phyloP scores from a whole-genome alignment of 2,113 vertebrate species.

The Lycaon pictus region DNA sequence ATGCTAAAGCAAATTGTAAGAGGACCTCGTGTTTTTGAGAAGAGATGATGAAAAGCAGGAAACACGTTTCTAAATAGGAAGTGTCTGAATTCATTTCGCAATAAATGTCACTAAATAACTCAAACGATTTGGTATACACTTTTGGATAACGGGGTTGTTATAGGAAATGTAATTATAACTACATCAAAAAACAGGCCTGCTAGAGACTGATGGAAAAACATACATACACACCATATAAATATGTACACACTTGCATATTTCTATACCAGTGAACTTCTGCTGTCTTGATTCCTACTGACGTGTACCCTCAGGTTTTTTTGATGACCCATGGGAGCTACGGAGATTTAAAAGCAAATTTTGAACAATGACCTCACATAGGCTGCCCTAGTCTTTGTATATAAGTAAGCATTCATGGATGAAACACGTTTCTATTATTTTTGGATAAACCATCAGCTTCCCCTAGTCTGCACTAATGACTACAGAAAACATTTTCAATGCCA shows the following conservation, averaged over 20 bases:
- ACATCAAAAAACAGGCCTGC: constrained; percentile 2
- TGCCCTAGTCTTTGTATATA: not conserved
- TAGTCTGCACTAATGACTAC: not conserved
- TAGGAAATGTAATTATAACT: constrained; percentile 17
- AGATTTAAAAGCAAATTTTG: not conserved
- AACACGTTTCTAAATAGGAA: constrained; percentile 45
- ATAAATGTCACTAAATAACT: constrained; percentile 28
- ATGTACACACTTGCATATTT: not conserved
- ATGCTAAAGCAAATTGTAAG: not conserved
- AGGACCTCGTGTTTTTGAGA: constrained; percentile 6
- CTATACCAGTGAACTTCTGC: not conserved
- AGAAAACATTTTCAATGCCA: not conserved
- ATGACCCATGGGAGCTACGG: not conserved
- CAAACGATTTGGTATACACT: not conserved
- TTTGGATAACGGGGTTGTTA: not conserved
- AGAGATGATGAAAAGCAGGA: constrained; percentile 3
- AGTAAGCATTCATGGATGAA: constrained; percentile 27
- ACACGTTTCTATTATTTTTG: not conserved
- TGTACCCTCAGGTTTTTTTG: not conserved
- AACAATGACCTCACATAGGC: not conserved
- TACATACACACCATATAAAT: fast-evolving
- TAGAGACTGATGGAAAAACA: not conserved
- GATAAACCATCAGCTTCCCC: not conserved
- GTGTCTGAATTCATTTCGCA: constrained; percentile 53
- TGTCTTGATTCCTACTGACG: not conserved